Evolutionary conservation across 2,113 vertebrate genomes (phyloP).

Genomic region (Lepidothrix coronata): DNA sequence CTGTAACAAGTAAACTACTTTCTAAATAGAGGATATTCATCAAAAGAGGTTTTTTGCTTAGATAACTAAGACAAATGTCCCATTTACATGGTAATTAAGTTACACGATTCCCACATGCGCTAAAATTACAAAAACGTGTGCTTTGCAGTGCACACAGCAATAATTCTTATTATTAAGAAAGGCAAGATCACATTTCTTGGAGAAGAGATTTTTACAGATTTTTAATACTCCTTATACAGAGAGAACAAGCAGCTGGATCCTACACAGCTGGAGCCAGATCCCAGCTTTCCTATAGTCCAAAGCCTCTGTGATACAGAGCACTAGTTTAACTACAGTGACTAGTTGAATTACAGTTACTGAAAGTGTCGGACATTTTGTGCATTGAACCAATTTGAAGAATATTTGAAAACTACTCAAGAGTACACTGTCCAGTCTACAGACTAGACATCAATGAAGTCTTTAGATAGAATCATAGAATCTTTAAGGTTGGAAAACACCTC

Average conservation of each 20-base stretch:
- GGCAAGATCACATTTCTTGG: neutral
- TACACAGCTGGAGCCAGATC: neutral
- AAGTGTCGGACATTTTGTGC: neutral
- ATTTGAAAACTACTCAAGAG: neutral
- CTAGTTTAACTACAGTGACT: neutral
- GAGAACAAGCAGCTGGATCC: neutral
- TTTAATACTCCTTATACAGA: neutral
- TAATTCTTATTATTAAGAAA: slow-evolving; percentile 31
- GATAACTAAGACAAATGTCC: slow-evolving; percentile 55
- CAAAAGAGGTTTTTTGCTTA: slow-evolving; percentile 19
- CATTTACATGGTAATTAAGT: slow-evolving; percentile 59
- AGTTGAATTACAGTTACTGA: neutral
- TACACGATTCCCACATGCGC: neutral
- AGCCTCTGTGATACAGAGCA: neutral
- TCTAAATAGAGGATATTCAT: slow-evolving; percentile 11
- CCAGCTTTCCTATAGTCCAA: neutral
- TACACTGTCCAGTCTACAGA: neutral
- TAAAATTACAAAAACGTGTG: neutral
- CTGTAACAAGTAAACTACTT: slow-evolving; percentile 15
- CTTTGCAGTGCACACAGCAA: neutral
- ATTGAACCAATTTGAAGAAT: neutral
- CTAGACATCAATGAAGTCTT: neutral
- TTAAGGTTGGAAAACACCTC: neutral
- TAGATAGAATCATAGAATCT: neutral
- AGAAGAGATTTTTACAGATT: neutral